Conservation (phyloP, 37 sponge, comb jelly and placozoan genomes). For the Amphimedon queenslandica region DNA sequence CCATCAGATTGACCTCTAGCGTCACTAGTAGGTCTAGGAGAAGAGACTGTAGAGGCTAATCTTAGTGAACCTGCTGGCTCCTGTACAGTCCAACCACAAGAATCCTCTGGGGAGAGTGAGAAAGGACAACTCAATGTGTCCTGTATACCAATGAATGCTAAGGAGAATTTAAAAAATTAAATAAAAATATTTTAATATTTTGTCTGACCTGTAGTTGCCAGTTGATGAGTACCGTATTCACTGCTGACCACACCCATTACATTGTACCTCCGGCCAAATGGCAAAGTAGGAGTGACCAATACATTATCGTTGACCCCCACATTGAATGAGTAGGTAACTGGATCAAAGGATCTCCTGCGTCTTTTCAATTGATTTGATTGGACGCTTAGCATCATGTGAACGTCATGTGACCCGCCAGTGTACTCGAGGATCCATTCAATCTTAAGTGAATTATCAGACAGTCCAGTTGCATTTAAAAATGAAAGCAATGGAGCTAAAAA, state of each 20-base stretch:
- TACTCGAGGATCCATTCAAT: slow-evolving; percentile 51
- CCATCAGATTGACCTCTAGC: not conserved
- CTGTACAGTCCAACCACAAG: not conserved
- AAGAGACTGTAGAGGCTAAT: not conserved
- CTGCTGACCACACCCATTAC: not conserved
- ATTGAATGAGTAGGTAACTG: not conserved
- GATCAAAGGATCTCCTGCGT: not conserved
- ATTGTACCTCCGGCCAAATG: not conserved
- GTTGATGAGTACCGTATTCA: not conserved
- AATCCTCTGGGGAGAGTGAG: too few relatives aligned
- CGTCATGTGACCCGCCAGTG: slow-evolving; percentile 37
- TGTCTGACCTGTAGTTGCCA: not conserved
- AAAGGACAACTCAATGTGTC: not conserved
- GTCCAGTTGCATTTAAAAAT: slow-evolving; percentile 8
- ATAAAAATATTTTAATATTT: not conserved
- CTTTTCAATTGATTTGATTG: not conserved
- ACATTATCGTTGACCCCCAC: not conserved
- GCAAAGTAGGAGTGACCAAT: not conserved
- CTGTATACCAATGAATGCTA: not conserved
- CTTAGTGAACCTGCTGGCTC: not conserved
- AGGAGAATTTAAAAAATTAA: not conserved
- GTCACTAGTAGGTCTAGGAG: not conserved
- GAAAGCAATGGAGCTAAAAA: slow-evolving; percentile 29
- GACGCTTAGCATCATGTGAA: slow-evolving; percentile 18
- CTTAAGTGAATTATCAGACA: slow-evolving; percentile 27